A percentile compares a stretch with the other conserved stretches of the same genome.
phyloP scores from a whole-genome alignment of 2,113 vertebrate genomes.

The Rallus limicola region DNA sequence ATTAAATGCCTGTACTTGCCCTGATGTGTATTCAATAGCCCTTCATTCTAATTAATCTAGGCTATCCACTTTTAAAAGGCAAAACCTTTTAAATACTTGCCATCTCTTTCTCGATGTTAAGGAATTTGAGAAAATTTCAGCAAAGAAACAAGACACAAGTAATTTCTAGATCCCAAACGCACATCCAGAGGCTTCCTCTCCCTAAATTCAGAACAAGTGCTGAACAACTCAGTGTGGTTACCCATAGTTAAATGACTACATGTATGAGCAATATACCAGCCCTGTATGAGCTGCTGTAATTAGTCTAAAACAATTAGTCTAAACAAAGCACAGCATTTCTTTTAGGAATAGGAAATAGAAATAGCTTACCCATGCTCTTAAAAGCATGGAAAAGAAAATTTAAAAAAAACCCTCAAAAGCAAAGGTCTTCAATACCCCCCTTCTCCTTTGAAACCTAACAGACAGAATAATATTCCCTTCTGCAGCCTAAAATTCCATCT shows the following conservation, averaged over 20 bases:
- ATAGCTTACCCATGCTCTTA: background rate
- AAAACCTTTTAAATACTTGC: background rate
- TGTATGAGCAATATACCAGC: background rate
- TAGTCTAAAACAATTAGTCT: background rate
- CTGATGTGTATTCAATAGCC: background rate
- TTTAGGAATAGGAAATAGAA: background rate
- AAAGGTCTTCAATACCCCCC: background rate
- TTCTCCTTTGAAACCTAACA: background rate
- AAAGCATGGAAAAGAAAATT: background rate
- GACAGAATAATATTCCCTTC: background rate
- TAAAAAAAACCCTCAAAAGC: background rate
- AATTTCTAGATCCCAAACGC: background rate
- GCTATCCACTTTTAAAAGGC: background rate
- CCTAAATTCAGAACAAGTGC: background rate
- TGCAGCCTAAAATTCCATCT: background rate
- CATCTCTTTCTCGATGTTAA: background rate
- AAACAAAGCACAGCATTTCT: background rate
- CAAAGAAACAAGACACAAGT: background rate
- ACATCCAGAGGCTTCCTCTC: too few relatives aligned
- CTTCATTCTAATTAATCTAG: background rate
- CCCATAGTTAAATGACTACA: background rate
- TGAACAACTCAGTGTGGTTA: background rate
- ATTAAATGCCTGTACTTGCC: background rate
- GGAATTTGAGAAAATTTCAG: background rate
- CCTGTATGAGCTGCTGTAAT: background rate